Conservation (phyloP, 1,140 invertebrate genomes). For the Rhagoletis zephyria region DNA sequence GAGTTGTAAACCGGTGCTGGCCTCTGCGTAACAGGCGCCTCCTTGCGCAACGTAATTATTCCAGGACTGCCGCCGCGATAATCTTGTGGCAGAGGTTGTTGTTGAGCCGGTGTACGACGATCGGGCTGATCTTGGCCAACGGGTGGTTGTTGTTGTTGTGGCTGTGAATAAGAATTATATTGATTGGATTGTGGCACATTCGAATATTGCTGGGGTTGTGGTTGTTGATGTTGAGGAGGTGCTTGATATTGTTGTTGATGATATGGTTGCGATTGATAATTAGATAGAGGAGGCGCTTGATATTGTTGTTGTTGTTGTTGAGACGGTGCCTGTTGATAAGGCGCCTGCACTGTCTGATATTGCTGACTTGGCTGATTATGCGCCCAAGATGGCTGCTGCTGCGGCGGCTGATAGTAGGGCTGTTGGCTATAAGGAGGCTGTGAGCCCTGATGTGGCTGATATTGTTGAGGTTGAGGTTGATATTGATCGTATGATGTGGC, state of each 20-base stretch:
- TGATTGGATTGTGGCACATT: constrained; percentile 55
- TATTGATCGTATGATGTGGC: constrained; percentile 64
- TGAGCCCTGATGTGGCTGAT: constrained; percentile 62
- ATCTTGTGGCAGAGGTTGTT: constrained; percentile 63
- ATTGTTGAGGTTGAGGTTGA: constrained; percentile 61
- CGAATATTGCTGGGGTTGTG: constrained; percentile 61
- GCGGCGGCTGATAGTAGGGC: constrained; percentile 57
- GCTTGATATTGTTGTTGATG: constrained; percentile 54
- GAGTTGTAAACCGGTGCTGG: constrained; percentile 79
- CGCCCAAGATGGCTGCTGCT: constrained; percentile 61
- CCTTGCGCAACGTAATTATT: constrained; percentile 80
- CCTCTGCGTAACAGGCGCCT: constrained; percentile 82
- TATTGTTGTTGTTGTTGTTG: constrained; percentile 57
- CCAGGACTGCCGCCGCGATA: constrained; percentile 72
- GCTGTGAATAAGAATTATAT: constrained; percentile 72
- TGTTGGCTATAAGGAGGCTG: constrained; percentile 54
- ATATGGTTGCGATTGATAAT: constrained; percentile 48
- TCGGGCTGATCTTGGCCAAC: constrained; percentile 58
- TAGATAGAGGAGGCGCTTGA: constrained; percentile 44
- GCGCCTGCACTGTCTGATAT: constrained; percentile 57
- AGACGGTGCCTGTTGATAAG: constrained; percentile 60
- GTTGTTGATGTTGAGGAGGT: constrained; percentile 59
- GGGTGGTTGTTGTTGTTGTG: neutral
- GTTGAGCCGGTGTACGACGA: constrained; percentile 66
- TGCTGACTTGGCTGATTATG: constrained; percentile 54